A percentile compares a stretch with the other conserved stretches of the same genome.
Conservation (phyloP, 1,140 invertebrate genomes). For the Drosophila oshimai region DNA sequence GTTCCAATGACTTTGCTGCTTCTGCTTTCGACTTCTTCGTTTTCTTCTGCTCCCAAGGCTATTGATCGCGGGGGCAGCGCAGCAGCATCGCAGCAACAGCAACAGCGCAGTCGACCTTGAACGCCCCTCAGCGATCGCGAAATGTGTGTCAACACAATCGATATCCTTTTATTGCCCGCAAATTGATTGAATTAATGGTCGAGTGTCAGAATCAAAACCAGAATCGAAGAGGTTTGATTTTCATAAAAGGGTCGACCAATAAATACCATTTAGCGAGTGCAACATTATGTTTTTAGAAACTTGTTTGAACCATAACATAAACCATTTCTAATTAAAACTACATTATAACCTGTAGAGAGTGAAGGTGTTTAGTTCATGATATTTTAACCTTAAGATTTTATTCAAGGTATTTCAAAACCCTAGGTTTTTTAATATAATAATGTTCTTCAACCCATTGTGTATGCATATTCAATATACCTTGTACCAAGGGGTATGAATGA, state of each 20-base stretch:
- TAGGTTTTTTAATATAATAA: too few relatives aligned
- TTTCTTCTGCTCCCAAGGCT: constrained; percentile 7
- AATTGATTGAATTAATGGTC: constrained; percentile 63
- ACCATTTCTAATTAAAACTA: too few relatives aligned
- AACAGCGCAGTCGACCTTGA: constrained; percentile 36
- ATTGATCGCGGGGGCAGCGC: neutral
- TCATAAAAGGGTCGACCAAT: neutral
- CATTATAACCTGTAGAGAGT: too few relatives aligned
- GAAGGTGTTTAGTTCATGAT: too few relatives aligned
- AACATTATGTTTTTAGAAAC: too few relatives aligned
- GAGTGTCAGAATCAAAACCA: constrained; percentile 18
- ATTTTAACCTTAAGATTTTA: too few relatives aligned
- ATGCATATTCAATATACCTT: too few relatives aligned
- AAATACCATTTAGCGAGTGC: neutral
- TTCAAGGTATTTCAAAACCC: too few relatives aligned
- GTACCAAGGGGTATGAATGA: neutral
- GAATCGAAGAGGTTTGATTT: neutral
- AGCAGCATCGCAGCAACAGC: constrained; percentile 5
- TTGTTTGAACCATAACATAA: too few relatives aligned
- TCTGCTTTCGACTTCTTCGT: neutral
- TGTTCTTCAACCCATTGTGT: too few relatives aligned
- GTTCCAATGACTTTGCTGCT: constrained; percentile 27
- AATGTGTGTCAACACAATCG: constrained; percentile 27
- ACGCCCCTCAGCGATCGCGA: constrained; percentile 1
- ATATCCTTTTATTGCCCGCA: constrained; percentile 59